Evolutionary conservation across 2,888 invertebrate genomes (phyloP).

Genomic region (Drosophila pseudotakahashii): DNA sequence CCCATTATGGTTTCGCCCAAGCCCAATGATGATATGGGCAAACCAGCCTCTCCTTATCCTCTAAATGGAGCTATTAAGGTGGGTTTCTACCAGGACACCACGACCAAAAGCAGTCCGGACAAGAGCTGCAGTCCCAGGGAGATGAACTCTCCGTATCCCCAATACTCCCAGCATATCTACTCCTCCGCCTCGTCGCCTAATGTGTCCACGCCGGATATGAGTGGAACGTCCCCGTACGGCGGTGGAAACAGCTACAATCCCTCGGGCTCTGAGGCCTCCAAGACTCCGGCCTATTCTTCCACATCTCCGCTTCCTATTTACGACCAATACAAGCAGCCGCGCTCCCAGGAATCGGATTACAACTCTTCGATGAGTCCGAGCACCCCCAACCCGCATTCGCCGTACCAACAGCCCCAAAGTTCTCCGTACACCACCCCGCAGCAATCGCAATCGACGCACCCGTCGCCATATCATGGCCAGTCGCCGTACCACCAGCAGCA

Average conservation of each 20-base stretch:
- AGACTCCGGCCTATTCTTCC: constrained; percentile 83
- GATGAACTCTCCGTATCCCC: constrained; percentile 87
- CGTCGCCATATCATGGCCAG: constrained; percentile 84
- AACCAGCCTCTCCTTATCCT: constrained; percentile 87
- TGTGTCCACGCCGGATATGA: constrained; percentile 84
- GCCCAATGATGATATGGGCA: constrained; percentile 87
- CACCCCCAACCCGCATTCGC: constrained; percentile 85
- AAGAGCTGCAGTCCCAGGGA: constrained; percentile 93
- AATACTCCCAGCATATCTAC: constrained; percentile 87
- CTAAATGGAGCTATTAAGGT: constrained; percentile 94
- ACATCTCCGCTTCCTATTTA: constrained; percentile 84
- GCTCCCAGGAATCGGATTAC: constrained; percentile 86
- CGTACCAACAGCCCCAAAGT: constrained; percentile 85
- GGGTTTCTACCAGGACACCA: constrained; percentile 95
- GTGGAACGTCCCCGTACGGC: constrained; percentile 82
- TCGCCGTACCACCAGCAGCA: constrained; percentile 82
- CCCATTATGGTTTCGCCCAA: constrained; percentile 90
- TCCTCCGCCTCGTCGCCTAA: constrained; percentile 86
- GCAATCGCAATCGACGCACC: constrained; percentile 65
- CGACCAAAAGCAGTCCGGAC: constrained; percentile 92
- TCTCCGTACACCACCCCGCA: constrained; percentile 84
- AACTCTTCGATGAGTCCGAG: constrained; percentile 86
- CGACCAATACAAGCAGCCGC: constrained; percentile 86
- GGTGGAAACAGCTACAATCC: constrained; percentile 83
- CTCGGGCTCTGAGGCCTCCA: constrained; percentile 82